Conservation (phyloP, 2,113 vertebrate species). For the Saccopteryx leptura region DNA sequence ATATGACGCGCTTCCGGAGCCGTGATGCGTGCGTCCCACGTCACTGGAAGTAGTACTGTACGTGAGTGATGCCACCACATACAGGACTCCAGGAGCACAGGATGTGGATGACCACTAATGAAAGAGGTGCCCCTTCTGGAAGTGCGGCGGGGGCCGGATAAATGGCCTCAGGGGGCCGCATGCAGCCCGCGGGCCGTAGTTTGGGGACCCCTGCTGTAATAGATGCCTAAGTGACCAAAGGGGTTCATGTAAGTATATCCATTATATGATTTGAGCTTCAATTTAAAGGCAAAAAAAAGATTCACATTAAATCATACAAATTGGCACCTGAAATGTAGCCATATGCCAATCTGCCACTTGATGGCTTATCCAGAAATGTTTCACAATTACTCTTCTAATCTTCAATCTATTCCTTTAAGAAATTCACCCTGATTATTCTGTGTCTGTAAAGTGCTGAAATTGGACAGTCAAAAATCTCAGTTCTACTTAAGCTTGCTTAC, state of each 20-base stretch:
- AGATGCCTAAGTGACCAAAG: constrained; percentile 74
- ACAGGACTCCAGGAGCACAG: no score
- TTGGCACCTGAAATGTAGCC: constrained; percentile 56
- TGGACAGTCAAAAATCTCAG: constrained; percentile 77
- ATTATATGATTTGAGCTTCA: constrained; percentile 76
- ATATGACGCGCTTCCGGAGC: no score
- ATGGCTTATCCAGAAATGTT: constrained; percentile 74
- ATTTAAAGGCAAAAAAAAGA: constrained; percentile 47
- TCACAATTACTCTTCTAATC: constrained; percentile 67
- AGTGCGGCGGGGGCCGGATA: no score
- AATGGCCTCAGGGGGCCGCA: no score
- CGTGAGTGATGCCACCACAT: no score
- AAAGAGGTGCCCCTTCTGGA: no score
- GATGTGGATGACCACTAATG: no score
- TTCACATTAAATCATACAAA: constrained; percentile 80
- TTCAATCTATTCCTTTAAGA: constrained; percentile 74
- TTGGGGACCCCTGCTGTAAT: no score
- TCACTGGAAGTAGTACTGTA: no score
- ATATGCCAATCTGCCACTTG: constrained; percentile 72
- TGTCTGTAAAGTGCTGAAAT: constrained; percentile 78
- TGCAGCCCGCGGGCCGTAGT: no score
- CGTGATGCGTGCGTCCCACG: no score
- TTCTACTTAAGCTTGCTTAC: constrained; percentile 75
- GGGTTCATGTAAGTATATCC: constrained; percentile 76
- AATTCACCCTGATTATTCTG: constrained; percentile 81